Evolutionary conservation across 2,888 invertebrate species (phyloP).

Genomic region (Apamea crenata): DNA sequence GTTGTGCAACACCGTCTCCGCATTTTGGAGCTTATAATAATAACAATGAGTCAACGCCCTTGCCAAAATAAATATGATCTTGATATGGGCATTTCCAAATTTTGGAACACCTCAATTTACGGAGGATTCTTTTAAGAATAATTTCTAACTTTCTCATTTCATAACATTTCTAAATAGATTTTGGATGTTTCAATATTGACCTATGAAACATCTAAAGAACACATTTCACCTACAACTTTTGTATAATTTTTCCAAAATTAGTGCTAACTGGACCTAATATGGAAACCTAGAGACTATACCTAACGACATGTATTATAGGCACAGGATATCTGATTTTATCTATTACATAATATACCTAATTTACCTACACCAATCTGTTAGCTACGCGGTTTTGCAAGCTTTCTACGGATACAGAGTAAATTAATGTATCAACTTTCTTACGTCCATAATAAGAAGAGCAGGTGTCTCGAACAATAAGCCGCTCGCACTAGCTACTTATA

Average conservation of each 20-base stretch:
- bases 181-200: neutral
- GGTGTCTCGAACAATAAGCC: conserved; percentile 62
- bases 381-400: conserved; percentile 51
- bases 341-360: conserved; percentile 33
- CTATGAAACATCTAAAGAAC: neutral
- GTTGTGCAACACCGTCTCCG: conserved; percentile 83
- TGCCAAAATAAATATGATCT: conserved; percentile 53
- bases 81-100: conserved; percentile 47
- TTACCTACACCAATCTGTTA: conserved; percentile 33
- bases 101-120: conserved; percentile 27
- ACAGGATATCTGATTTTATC: neutral
- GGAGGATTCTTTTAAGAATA: conserved; percentile 22
- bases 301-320: neutral
- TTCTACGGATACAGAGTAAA: conserved; percentile 59
- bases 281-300: neutral
- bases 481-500: conserved; percentile 55
- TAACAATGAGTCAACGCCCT: conserved; percentile 71
- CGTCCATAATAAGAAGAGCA: conserved; percentile 56
- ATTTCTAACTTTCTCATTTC: conserved; percentile 59
- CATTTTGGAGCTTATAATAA: conserved; percentile 75
- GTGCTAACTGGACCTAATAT: neutral
- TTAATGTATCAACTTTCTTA: conserved; percentile 63
- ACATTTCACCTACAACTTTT: neutral
- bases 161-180: conserved; percentile 20
- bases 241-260: neutral